Base-by-base conservation (phyloP, 92 coral and sea anemone genomes). In the Epizoanthus rinbou region DNA sequence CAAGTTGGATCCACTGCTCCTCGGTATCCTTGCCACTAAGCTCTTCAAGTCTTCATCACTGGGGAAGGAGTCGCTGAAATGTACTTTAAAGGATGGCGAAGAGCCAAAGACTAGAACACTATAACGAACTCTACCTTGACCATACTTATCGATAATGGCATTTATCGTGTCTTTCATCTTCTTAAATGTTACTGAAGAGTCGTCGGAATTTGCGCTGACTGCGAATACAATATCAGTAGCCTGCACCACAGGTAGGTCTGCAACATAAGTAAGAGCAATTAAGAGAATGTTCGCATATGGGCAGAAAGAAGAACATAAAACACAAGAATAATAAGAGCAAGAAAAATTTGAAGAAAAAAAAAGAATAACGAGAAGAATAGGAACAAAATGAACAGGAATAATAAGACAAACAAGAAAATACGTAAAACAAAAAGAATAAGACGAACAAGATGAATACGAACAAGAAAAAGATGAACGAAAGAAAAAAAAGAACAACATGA, bases 151-250 rank as follows among this genome's bases (percentile, higher is more conserved):
- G 56, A 92, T 88, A 35, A 92, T 89, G 22, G 84, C 50, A 13
- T 83, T 85, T 5, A 91, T 85, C 3, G 82, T 84, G 35, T 90
- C 84, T 75, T 90, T 85, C 88, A 90, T 88, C 81, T 74, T 72
- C 25, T 74, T 75, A 73, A 92, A 92, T 3, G 80, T 66, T 19
- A 25, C 24, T 18, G 75, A 85, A 3, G 92, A 85, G n/a, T 87
- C 80, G 2, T 58, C 41, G 15, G 85, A 84, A 22, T 87, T 60
- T 11, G 93, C 90, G 31, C 93, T 88, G 76, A 92, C 72, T 14
- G 91, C 97, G 54, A 92, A 90, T 41, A 65, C 93, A 19, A 92
- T 47, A 81, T 92, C 97, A 5, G 87, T 59, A 72, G 86, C 87
- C 2, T 87, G 93, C 8, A 89, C 88, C 13, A 37, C 13, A 22